Evolutionary conservation across 2,797 vertebrate species (phyloP).

Genomic region (Coluber constrictor): DNA sequence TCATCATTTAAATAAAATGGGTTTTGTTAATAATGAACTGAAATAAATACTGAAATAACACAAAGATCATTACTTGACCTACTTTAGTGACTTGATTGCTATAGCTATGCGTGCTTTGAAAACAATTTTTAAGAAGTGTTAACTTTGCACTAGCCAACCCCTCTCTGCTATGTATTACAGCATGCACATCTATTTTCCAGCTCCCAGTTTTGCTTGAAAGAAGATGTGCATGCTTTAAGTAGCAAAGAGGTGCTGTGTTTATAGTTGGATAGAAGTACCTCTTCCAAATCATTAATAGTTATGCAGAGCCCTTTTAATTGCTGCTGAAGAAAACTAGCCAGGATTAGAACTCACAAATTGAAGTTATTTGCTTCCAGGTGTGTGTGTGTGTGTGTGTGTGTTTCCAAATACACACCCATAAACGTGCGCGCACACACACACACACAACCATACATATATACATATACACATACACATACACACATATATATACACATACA

Average conservation of each 20-base stretch:
- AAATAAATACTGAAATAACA: not conserved
- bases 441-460: too few species aligned
- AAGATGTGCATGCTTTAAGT: not conserved
- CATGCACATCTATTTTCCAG: not conserved
- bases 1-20: not conserved
- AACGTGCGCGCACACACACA: too few species aligned
- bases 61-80: not conserved
- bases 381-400: too few species aligned
- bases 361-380: not conserved
- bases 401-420: too few species aligned
- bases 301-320: not conserved
- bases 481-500: too few species aligned
- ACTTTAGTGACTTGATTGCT: not conserved
- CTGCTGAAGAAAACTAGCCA: not conserved
- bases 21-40: not conserved
- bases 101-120: not conserved
- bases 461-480: too few species aligned
- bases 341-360: not conserved
- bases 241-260: not conserved
- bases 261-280: not conserved
- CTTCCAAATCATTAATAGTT: not conserved
- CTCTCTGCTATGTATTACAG: not conserved
- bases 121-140: not conserved
- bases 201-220: not conserved
- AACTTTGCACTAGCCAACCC: not conserved